Evolutionary conservation across 2,797 vertebrate species (phyloP).

Genomic region (Jordanella pulchra): DNA sequence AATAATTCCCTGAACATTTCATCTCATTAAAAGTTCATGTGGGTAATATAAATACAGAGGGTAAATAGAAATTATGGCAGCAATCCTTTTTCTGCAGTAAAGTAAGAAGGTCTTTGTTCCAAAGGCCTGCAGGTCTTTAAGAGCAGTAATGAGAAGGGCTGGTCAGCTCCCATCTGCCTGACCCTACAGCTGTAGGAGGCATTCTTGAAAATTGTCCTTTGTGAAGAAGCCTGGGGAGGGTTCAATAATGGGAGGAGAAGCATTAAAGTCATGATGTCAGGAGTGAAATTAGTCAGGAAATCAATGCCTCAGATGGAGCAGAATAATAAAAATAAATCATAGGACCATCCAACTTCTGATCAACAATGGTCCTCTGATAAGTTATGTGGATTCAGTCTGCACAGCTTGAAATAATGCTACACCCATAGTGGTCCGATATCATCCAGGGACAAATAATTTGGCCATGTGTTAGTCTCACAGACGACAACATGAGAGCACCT

Average conservation of each 20-base stretch:
- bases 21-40: slow-evolving; percentile 30
- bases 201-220: slow-evolving; percentile 39
- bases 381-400: slow-evolving; percentile 15
- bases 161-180: slow-evolving; percentile 37
- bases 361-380: slow-evolving; percentile 27
- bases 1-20: not conserved
- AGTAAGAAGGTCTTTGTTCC: slow-evolving; percentile 26
- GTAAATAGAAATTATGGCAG: slow-evolving; percentile 47
- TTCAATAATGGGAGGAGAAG: slow-evolving; percentile 30
- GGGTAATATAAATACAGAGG: slow-evolving; percentile 18
- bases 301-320: slow-evolving; percentile 42
- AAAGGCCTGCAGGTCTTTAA: slow-evolving; percentile 29
- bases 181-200: slow-evolving; percentile 9
- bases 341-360: slow-evolving; percentile 58
- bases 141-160: slow-evolving; percentile 39
- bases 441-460: slow-evolving; percentile 50
- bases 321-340: slow-evolving; percentile 49
- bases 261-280: slow-evolving; percentile 10
- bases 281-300: slow-evolving; percentile 41
- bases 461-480: slow-evolving; percentile 21
- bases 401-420: slow-evolving; percentile 16
- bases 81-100: slow-evolving; percentile 34
- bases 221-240: slow-evolving; percentile 27
- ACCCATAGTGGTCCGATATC: slow-evolving; percentile 6
- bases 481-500: slow-evolving; percentile 19